Evolutionary conservation across 2,797 vertebrate species (phyloP).

Genomic region (Myotis daubentonii): DNA sequence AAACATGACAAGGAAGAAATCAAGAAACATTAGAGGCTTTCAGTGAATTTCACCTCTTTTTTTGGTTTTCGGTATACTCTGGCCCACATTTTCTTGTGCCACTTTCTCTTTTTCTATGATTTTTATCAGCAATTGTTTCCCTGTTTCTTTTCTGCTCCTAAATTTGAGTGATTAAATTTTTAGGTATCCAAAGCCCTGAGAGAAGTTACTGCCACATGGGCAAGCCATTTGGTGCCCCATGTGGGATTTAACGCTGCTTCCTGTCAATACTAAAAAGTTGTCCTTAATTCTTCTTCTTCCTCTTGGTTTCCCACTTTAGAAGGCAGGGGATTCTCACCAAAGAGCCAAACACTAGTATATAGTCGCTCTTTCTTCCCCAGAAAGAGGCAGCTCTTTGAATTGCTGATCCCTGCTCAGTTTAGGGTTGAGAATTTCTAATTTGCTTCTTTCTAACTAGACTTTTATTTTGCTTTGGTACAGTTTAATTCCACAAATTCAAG

Average conservation of each 20-base stretch:
- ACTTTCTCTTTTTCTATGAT: conserved; percentile 11
- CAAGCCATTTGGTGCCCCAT: background rate
- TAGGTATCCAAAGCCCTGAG: background rate
- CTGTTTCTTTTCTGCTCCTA: background rate
- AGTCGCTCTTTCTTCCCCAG: background rate
- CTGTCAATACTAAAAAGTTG: background rate
- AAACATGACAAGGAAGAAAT: background rate
- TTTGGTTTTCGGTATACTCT: background rate
- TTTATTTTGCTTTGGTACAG: background rate
- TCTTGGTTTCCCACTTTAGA: background rate
- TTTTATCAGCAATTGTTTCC: background rate
- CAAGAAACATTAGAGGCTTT: conserved; percentile 30
- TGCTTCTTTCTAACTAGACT: background rate
- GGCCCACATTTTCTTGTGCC: background rate
- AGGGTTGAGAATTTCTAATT: background rate
- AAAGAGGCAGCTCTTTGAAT: background rate
- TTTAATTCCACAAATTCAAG: background rate
- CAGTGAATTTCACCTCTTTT: background rate
- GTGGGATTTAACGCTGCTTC: background rate
- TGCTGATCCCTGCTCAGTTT: background rate
- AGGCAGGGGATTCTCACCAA: background rate
- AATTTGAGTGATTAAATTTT: background rate
- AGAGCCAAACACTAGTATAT: background rate
- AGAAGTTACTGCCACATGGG: background rate
- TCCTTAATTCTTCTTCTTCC: background rate